Evolutionary conservation across 2,797 vertebrate species (phyloP).

Genomic region (Gymnoscopelus microlampas): DNA sequence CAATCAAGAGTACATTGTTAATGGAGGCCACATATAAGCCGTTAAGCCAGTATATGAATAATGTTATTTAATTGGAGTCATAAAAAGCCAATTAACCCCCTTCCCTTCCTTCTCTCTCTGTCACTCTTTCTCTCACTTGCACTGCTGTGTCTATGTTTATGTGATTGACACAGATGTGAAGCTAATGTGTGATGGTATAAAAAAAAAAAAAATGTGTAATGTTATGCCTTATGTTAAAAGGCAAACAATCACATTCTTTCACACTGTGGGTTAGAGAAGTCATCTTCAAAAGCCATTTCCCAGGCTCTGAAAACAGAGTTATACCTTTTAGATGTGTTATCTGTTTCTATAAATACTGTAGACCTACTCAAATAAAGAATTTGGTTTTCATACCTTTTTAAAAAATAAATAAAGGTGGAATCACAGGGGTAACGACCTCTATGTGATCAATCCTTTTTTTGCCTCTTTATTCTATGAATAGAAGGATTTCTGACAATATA

Average conservation of each 20-base stretch:
- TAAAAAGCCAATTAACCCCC: constrained; percentile 88
- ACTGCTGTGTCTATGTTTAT: constrained; percentile 38
- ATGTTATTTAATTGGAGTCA: constrained; percentile 90
- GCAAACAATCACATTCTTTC: constrained; percentile 20
- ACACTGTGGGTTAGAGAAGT: constrained; percentile 14
- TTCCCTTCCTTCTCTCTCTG: constrained; percentile 51
- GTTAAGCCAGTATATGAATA: constrained; percentile 88
- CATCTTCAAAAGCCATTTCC: constrained; percentile 13
- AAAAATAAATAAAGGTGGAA: constrained; percentile 39
- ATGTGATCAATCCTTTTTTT: constrained; percentile 52
- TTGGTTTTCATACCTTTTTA: constrained; percentile 45
- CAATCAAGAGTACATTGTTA: constrained; percentile 88
- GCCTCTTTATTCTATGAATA: constrained; percentile 71
- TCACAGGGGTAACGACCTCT: constrained; percentile 45
- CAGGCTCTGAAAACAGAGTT: constrained; percentile 22
- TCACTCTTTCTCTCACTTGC: constrained; percentile 63
- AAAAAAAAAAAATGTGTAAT: not conserved
- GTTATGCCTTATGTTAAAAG: not conserved
- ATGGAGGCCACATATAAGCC: constrained; percentile 87
- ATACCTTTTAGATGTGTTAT: constrained; percentile 28
- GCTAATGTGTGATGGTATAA: constrained; percentile 27
- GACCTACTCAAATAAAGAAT: constrained; percentile 31
- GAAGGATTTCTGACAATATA: constrained; percentile 79
- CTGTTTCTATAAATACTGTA: constrained; percentile 33
- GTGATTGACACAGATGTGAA: constrained; percentile 44